Evolutionary conservation across 1,140 invertebrate genomes (phyloP).

Genomic region (Eufriesea mexicana): DNA sequence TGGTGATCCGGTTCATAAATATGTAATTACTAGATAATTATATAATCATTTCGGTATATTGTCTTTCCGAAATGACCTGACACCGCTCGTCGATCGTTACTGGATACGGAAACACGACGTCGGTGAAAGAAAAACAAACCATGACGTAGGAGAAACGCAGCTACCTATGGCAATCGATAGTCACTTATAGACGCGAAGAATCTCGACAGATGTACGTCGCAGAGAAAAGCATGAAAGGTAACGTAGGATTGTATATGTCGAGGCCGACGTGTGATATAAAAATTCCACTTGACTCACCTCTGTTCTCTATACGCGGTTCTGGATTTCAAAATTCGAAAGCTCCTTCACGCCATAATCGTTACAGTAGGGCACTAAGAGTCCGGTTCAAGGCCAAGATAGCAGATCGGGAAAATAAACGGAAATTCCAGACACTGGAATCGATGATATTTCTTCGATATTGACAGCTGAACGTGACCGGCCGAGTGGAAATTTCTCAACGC

Average conservation of each 20-base stretch:
- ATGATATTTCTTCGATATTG: background rate
- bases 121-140: background rate
- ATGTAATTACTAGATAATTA: background rate
- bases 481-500: background rate
- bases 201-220: background rate
- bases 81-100: background rate
- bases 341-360: conserved; percentile 50
- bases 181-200: conserved; percentile 23
- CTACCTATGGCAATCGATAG: conserved; percentile 45
- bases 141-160: conserved; percentile 41
- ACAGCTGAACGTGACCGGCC: background rate
- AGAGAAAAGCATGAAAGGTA: background rate
- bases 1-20: too few relatives aligned
- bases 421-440: background rate
- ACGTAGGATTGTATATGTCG: background rate
- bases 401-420: background rate
- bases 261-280: background rate
- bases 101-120: conserved; percentile 2
- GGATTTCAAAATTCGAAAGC: conserved; percentile 60
- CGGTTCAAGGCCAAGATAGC: conserved; percentile 69
- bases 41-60: background rate
- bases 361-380: conserved; percentile 65
- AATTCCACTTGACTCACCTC: conserved; percentile 44
- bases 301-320: conserved; percentile 6
- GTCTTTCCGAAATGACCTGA: background rate